These are phyloP conservation scores for Sepiola atlantica DNA, from an alignment of 2,888 invertebrate genomes.

Conservation along the genomic window DNA sequence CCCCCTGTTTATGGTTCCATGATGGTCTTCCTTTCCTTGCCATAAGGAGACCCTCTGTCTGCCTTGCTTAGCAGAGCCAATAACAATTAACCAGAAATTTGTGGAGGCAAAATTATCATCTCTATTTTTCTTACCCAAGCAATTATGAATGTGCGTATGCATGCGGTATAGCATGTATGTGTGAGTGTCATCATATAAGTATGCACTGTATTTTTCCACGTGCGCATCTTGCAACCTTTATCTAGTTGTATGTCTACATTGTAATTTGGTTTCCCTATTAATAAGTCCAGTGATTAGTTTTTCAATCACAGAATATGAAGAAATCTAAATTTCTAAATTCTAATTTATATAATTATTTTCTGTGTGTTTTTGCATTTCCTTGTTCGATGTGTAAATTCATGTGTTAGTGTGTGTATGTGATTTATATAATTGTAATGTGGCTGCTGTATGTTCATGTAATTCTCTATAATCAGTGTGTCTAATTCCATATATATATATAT, in stretches of 20 bases:
- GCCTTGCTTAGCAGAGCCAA: background rate
- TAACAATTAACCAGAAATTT: background rate
- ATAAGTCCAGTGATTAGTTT: background rate
- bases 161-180: background rate
- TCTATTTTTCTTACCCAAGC: background rate
- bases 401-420: background rate
- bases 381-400: background rate
- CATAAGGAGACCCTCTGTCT: background rate
- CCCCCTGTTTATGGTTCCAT: background rate
- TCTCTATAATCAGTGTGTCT: background rate
- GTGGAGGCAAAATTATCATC: background rate
- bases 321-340: background rate
- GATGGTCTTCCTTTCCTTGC: background rate
- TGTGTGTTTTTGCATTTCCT: background rate
- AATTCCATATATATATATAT: background rate
- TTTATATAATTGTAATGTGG: background rate
- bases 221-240: background rate
- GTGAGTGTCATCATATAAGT: background rate
- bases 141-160: background rate
- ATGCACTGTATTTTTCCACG: background rate
- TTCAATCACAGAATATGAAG: background rate
- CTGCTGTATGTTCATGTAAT: background rate
- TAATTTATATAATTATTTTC: background rate
- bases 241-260: background rate
- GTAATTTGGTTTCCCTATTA: background rate